Evolutionary conservation across 1,140 invertebrate species (phyloP), one percentile per base, ranked within the genome.

Genomic region (Ostrea edulis): DNA sequence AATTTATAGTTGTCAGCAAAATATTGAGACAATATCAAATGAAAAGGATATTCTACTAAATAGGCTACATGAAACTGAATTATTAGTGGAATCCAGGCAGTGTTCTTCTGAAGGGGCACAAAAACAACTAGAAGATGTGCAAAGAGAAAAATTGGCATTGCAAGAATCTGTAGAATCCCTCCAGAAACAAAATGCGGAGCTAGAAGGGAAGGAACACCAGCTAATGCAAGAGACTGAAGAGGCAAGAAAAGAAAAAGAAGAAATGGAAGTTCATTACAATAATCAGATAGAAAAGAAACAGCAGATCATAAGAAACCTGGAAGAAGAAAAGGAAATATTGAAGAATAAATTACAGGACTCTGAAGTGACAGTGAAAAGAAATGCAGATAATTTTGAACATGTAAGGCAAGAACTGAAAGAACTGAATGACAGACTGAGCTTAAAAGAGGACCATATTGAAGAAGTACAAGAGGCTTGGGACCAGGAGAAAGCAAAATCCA

Each of bases 251-350:
- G 22, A 55, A 85, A 85, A 83, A 35, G 22, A 84, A 12, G 55
- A 82, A 14, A 71, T 71, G 25, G 54, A 14, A n/a, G 52, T 85
- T 82, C 29, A 22, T 5, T 54, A 68, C 12, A 81, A 71, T 8
- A 17, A 62, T 11, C 71, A 62, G 3, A 89, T 88, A 25, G 88
- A 84, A 53, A 81, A 88, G 14, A 86, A 87, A 71, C 71, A 87
- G 51, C 9, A 29, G 25, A 77, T 77, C 11, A 35, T 77, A 14
- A 65, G 62, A 51, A 86, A 86, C 65, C 22, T 88, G 44, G 86
- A 84, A 22, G 55, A 71, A 0, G 22, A 87, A 55, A 51, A 88
- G 35, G 55, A 35, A 62, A 7, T 54, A 68, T 29, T 25, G 20
- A 65, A 86, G n/a, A 55, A 86, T 25, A 51, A 81, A n/a, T 29